Evolutionary conservation across 2,888 invertebrate species (phyloP).

Genomic region (Malthinus seriepunctatus): DNA sequence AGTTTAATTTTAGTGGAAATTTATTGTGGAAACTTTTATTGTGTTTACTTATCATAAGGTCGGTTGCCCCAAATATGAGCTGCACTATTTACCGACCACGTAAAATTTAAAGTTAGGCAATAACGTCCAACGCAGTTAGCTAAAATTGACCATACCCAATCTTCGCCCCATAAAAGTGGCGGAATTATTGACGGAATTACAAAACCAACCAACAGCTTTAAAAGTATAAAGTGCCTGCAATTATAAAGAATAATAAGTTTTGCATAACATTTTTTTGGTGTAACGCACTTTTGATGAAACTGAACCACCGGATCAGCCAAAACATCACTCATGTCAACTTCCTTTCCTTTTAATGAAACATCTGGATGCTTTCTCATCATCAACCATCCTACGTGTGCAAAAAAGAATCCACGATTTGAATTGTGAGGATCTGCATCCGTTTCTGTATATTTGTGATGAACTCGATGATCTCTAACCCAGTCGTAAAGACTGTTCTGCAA

Average conservation of each 20-base stretch:
- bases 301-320: constrained; percentile 72
- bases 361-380: constrained; percentile 88
- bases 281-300: constrained; percentile 75
- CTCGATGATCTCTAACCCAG: constrained; percentile 77
- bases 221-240: not conserved
- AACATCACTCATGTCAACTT: constrained; percentile 84
- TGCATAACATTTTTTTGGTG: constrained; percentile 69
- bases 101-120: constrained; percentile 74
- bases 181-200: constrained; percentile 73
- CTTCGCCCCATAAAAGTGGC: constrained; percentile 71
- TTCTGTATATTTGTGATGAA: constrained; percentile 76
- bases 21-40: not conserved
- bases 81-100: constrained; percentile 89
- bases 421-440: constrained; percentile 85
- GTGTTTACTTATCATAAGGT: constrained; percentile 69
- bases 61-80: constrained; percentile 82
- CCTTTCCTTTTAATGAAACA: constrained; percentile 74
- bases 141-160: constrained; percentile 66
- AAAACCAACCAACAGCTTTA: constrained; percentile 60
- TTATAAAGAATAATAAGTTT: not conserved
- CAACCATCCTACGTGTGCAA: constrained; percentile 92
- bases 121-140: constrained; percentile 73
- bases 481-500: constrained; percentile 68
- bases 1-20: not conserved
- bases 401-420: constrained; percentile 84